Base-by-base conservation (phyloP, 1,140 invertebrate genomes). In the Sminthurides bifidus region DNA sequence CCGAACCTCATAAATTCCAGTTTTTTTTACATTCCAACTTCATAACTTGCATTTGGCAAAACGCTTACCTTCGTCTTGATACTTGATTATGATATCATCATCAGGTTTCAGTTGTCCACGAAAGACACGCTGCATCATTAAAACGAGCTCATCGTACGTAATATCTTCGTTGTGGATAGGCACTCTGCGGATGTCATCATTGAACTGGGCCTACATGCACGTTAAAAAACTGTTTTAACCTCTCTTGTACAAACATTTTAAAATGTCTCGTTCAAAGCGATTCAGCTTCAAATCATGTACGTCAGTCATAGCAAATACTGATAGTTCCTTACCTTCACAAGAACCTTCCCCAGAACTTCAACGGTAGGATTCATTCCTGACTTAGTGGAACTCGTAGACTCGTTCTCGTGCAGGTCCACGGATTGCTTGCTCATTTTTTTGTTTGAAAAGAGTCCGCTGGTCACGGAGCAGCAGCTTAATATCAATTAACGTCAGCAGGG, bases 81-180 rank as follows among this genome's bases (percentile, higher is more conserved):
- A 85, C 70, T 85, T 85, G 17, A 85, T 76, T 2, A 75, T 76
- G 51, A 85, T 77, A 63, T 85, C 82, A 74, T 84, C 82, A 64
- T 74, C 77, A 24, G 74, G 75, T 35, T 69, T 74, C 4, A 85
- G 67, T 66, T 81, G 78, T 12, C 80, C 81, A 33, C 77, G 67
- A 67, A 83, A 85, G 3, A 85, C 79, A 60, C 83, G 68, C 68
- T 84, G 81, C 81, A 85, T 83, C 83, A 85, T 85, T 15, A 85
- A 70, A 35, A 85, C 75, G 17, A 85, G 67, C 70, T 85, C 83
- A 74, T 85, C 82, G 68, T 82, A 84, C 2, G 82, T 85, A 52
- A 85, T 79, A 35, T 84, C 82, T 68, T 84, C 82, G 74, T 85
- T 85, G 66, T 84, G 80, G 48, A 85, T 84, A 2, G 82, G 79